Base-by-base conservation (phyloP, 2,797 vertebrate genomes). In the Coracias cyanogaster region DNA sequence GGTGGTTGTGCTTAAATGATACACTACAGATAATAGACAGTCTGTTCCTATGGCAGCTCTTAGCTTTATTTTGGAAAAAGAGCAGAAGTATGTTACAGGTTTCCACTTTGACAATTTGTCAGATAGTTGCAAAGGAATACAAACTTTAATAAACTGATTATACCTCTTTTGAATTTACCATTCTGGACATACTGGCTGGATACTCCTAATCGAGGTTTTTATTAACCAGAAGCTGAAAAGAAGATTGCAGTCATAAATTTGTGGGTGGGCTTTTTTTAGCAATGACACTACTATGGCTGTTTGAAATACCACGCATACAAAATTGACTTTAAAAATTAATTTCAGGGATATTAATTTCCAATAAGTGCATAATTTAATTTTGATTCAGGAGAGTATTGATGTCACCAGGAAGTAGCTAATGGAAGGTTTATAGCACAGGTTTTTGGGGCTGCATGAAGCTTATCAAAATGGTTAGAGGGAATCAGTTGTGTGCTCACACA, bases 261-360 rank as follows among this genome's bases (percentile, higher is more conserved):
- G 11, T 58, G 24, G 16, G 31, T 2, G 25, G 13, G 10, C 3
- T 58, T 79, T 78, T 48, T 89, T 78, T 24, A 65, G 28, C 21
- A 48, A 12, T 92, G 49, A 78, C 45, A 83, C 54, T 94, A 48
- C 70, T 69, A 46, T 79, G 60, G 65, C 86, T 93, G 62, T 96
- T 96, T 92, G 77, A 95, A 95, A 95, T 90, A 72, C 49, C 62
- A 51, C 54, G 78, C 93, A 80, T 80, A 69, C 41, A 69, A 94
- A 96, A 96, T 89, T 92, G 74, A 80, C 78, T 96, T 97, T 91
- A 86, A 77, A 89, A 96, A 96, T 82, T 45, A 85, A 97, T 97
- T 96, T 96, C 78, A 94, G 89, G 94, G 86, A 89, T 96, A 92
- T 97, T 97, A 96, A 76, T 33, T 94, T 89, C 35, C 79, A 73